phyloP scores from a whole-genome alignment of 2,113 vertebrate genomes.

The Embiotoca jacksoni region DNA sequence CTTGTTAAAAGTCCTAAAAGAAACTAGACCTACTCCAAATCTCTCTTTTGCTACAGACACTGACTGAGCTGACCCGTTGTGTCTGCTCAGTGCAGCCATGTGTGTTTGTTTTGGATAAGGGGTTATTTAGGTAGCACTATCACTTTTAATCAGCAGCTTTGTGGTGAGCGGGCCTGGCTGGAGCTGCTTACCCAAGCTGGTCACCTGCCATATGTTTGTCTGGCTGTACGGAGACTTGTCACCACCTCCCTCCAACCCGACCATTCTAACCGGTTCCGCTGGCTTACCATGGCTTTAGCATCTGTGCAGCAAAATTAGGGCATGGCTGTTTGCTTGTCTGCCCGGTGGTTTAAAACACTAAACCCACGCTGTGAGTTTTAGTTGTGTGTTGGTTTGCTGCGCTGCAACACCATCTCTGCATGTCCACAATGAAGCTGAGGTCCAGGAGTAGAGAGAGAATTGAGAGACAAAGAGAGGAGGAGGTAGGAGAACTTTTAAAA shows the following conservation, averaged over 20 bases:
- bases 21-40: neutral
- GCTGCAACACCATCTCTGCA: slow-evolving; percentile 30
- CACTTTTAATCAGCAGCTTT: slow-evolving; percentile 64
- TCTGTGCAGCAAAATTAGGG: slow-evolving; percentile 76
- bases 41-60: neutral
- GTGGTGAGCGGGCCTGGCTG: slow-evolving; percentile 29
- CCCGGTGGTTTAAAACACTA: slow-evolving; percentile 52
- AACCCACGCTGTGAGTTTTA: slow-evolving; percentile 37
- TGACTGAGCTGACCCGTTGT: neutral
- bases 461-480: slow-evolving; percentile 44
- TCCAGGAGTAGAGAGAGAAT: slow-evolving; percentile 52
- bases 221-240: slow-evolving; percentile 25
- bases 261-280: slow-evolving; percentile 64
- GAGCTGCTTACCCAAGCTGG: slow-evolving; percentile 64
- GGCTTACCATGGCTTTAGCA: slow-evolving; percentile 79
- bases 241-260: slow-evolving; percentile 44
- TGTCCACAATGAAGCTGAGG: slow-evolving; percentile 54
- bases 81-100: neutral
- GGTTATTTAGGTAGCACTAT: slow-evolving; percentile 47
- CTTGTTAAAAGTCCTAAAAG: slow-evolving; percentile 17
- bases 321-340: slow-evolving; percentile 65
- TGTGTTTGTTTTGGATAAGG: slow-evolving; percentile 20
- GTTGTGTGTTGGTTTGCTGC: slow-evolving; percentile 27
- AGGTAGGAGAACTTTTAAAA: slow-evolving; percentile 44
- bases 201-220: slow-evolving; percentile 68